These are phyloP conservation scores for Bergia puertoricense DNA, from an alignment of 92 coral and sea anemone species.

Conservation along the genomic window DNA sequence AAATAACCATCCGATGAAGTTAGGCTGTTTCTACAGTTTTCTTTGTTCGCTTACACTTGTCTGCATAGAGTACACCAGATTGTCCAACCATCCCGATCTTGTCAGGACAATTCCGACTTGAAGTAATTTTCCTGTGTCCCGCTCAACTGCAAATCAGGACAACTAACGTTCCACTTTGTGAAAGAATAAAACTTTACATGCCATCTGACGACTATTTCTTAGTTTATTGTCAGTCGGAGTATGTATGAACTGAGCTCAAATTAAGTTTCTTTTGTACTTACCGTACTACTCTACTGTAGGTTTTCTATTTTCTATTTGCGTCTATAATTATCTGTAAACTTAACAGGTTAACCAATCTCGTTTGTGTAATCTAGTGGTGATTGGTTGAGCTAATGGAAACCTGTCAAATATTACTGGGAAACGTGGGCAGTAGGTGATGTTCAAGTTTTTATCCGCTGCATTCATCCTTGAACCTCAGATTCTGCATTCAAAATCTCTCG, in stretches of 20 bases:
- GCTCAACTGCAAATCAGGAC: neutral
- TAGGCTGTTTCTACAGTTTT: too few species aligned
- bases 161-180: neutral
- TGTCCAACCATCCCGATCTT: too few species aligned
- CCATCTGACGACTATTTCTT: neutral
- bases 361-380: neutral
- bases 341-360: too few species aligned
- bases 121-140: too few species aligned
- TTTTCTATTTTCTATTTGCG: neutral
- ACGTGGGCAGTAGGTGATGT: neutral
- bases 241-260: neutral
- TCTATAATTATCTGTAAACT: too few species aligned
- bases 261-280: neutral
- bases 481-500: neutral
- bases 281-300: neutral
- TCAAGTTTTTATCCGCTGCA: neutral
- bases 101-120: too few species aligned
- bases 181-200: neutral
- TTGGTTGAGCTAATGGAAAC: neutral
- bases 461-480: neutral
- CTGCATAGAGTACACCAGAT: too few species aligned
- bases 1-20: too few species aligned
- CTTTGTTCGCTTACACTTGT: too few species aligned
- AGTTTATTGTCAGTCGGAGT: neutral
- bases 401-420: neutral